phyloP scores from a whole-genome alignment of 2,888 invertebrate genomes.

The Heliconius ismenius region DNA sequence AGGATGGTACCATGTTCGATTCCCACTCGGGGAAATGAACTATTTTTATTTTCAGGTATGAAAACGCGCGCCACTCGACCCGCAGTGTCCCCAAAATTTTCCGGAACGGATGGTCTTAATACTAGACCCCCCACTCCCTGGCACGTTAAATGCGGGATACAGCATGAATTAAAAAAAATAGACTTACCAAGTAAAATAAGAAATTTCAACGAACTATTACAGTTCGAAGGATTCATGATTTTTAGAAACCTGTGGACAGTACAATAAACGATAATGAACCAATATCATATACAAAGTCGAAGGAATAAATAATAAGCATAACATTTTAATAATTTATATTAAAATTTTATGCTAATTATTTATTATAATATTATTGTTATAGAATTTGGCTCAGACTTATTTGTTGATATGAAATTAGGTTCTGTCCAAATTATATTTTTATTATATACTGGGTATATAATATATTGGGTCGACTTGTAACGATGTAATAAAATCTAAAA shows the following conservation, averaged over 20 bases:
- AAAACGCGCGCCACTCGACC: too few relatives aligned
- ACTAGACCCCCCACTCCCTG: too few relatives aligned
- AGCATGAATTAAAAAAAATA: neutral
- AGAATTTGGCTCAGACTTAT: neutral
- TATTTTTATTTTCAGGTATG: too few relatives aligned
- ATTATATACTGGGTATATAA: too few relatives aligned
- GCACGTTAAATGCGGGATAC: too few relatives aligned
- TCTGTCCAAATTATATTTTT: neutral
- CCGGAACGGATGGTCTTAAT: too few relatives aligned
- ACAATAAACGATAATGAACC: neutral
- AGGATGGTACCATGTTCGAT: too few relatives aligned
- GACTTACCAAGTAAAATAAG: conserved; percentile 1
- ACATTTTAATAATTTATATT: neutral
- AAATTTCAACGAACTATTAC: neutral
- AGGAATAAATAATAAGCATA: too few relatives aligned
- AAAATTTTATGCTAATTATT: neutral
- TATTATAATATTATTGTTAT: neutral
- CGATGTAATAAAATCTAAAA: too few relatives aligned
- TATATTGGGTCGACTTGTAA: too few relatives aligned
- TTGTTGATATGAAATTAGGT: neutral
- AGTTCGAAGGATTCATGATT: neutral
- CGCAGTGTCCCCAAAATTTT: too few relatives aligned
- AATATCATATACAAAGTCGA: neutral
- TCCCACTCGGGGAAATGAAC: too few relatives aligned
- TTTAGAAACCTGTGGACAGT: neutral